Base-by-base conservation (phyloP, 2,797 vertebrate genomes). In the Harpagifer antarcticus region DNA sequence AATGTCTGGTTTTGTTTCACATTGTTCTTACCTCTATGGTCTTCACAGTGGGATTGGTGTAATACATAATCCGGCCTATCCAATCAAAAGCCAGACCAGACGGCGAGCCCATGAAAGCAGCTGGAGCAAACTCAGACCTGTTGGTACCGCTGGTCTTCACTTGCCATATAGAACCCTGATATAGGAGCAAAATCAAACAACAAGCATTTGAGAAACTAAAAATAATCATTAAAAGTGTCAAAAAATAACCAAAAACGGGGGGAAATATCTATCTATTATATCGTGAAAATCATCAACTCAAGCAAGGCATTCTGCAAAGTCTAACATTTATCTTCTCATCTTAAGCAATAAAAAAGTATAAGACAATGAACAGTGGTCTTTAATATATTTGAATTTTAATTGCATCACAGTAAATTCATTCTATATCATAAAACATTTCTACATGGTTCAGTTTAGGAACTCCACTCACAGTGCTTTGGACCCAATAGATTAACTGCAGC, bases 51-150 rank as follows among this genome's bases (percentile, higher is more conserved):
- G 94, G 93, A 82, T 94, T 95, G 62, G 92, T 95, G 70, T 94
- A 95, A 78, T 90, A 95, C 93, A 95, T 94, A 42, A 90, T 72
- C 31, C 93, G 74, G 76, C 89, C 86, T 37, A 95, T 91, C 94
- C 94, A 94, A 74, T 95, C 94, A 90, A 95, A 95, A 60, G 94
- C 94, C 70, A 95, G 79, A 61, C 93, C 92, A 52, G 89, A 92
- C 0, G 94, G 94, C 5, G 91, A 84, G 16, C 94, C 94, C 78
- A 94, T 83, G 45, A 90, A 67, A 68, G 92, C 92, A 72, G 91
- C 85, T 20, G 94, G 94, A 54, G 92, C 94, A 86, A 95, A 95
- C 85, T 92, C 83, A 61, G 93, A 91, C 60, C 91, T 90, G 76
- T 94, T 92, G 48, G 88, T 83, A 15, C 94, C 94, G 5, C 75